Conservation (phyloP, 2,797 vertebrate genomes). For the Coilia nasus region DNA sequence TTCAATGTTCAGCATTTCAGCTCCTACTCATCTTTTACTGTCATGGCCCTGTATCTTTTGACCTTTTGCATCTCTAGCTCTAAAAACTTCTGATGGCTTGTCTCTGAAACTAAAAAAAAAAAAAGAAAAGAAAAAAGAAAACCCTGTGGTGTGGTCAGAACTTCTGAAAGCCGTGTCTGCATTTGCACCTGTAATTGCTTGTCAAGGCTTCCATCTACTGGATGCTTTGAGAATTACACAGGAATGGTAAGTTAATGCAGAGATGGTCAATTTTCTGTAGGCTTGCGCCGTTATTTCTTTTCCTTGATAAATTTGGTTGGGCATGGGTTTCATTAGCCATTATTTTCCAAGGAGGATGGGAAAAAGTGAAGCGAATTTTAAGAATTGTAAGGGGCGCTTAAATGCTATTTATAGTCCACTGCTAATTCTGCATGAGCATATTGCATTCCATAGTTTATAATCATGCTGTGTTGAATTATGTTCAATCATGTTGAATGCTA, state of each 20-base stretch:
- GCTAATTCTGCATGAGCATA: too few species aligned
- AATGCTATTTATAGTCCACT: too few species aligned
- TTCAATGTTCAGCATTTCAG: background rate
- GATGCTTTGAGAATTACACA: background rate
- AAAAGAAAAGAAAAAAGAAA: background rate
- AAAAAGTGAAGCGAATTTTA: too few species aligned
- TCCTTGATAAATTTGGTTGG: too few species aligned
- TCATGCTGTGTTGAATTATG: too few species aligned
- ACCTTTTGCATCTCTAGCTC: background rate
- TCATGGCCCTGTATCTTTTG: background rate
- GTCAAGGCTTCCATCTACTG: conserved; percentile 1
- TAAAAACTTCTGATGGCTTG: background rate
- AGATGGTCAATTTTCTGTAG: background rate
- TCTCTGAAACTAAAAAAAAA: background rate
- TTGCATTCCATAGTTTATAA: too few species aligned
- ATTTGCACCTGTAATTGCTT: background rate
- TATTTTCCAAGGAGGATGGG: too few species aligned
- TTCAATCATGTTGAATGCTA: too few species aligned
- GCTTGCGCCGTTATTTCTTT: too few species aligned
- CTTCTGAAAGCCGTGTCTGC: background rate
- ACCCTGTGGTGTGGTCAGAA: background rate
- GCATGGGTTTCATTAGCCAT: too few species aligned
- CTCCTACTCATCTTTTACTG: background rate
- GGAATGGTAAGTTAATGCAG: too few species aligned
- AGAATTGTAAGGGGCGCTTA: too few species aligned